phyloP scores from a whole-genome alignment of 2,888 invertebrate genomes.

The Mermis nigrescens region DNA sequence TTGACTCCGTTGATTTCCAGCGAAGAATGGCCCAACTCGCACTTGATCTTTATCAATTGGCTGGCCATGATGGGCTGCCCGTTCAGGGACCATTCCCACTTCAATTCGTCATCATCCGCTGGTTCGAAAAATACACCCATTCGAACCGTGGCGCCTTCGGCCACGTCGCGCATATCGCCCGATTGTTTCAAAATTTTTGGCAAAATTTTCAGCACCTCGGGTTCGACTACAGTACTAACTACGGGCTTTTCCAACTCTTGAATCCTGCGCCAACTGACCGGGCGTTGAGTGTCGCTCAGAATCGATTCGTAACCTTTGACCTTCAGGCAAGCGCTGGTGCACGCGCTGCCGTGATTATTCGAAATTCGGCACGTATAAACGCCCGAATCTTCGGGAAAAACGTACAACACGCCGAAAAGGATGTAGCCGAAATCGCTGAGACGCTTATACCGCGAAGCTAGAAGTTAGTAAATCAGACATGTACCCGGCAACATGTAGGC shows the following conservation, averaged over 20 bases:
- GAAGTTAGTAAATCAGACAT: constrained; percentile 1
- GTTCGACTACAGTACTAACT: constrained; percentile 43
- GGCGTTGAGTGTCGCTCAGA: constrained; percentile 57
- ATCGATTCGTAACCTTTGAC: constrained; percentile 21
- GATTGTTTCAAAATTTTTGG: constrained; percentile 81
- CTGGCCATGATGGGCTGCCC: constrained; percentile 8
- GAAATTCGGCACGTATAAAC: constrained; percentile 66
- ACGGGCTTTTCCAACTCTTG: constrained; percentile 50
- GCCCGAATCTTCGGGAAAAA: constrained; percentile 73
- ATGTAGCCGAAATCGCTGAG: constrained; percentile 86
- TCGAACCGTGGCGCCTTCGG: constrained; percentile 73
- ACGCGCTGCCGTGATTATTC: constrained; percentile 76
- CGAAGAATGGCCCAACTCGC: constrained; percentile 79
- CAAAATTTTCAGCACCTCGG: constrained; percentile 61
- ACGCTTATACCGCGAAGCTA: constrained; percentile 47
- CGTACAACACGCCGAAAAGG: constrained; percentile 62
- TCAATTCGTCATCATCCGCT: constrained; percentile 68
- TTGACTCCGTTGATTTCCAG: constrained; percentile 50
- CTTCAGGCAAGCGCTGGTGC: constrained; percentile 45
- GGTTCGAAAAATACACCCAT: constrained; percentile 91
- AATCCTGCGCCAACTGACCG: constrained; percentile 81
- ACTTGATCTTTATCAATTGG: constrained; percentile 36
- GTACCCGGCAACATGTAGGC: no score
- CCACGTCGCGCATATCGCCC: constrained; percentile 66
- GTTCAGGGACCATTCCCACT: constrained; percentile 15